A percentile compares a stretch with the other conserved stretches of the same genome.
Conservation (phyloP, 2,888 invertebrate species). For the Baccha elongata region DNA sequence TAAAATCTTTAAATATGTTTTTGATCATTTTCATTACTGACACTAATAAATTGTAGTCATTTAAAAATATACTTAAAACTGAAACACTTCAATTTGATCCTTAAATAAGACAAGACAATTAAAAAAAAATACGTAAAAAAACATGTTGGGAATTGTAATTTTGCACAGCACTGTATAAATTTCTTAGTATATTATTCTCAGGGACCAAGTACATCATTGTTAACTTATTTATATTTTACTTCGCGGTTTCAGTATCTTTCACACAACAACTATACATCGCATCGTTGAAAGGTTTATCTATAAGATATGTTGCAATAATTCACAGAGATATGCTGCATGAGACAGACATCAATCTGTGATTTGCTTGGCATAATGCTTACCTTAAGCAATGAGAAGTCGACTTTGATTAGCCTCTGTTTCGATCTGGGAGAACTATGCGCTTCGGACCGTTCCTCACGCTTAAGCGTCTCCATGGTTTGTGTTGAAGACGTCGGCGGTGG, state of each 20-base stretch:
- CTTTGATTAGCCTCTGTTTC: conserved; percentile 89
- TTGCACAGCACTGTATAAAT: too few species aligned
- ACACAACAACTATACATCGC: conserved; percentile 3
- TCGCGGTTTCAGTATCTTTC: conserved; percentile 60
- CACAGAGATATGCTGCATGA: conserved; percentile 61
- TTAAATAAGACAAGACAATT: too few species aligned
- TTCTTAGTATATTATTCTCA: too few species aligned
- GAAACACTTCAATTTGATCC: too few species aligned
- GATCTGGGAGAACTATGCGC: conserved; percentile 82
- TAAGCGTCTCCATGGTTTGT: conserved; percentile 76
- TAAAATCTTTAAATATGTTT: too few species aligned
- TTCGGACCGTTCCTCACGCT: conserved; percentile 79
- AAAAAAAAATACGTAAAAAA: too few species aligned
- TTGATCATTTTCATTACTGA: too few species aligned
- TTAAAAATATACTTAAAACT: too few species aligned
- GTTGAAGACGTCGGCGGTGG: conserved; percentile 77
- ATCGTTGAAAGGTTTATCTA: conserved; percentile 43
- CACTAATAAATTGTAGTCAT: too few species aligned
- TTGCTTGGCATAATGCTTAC: conserved; percentile 81
- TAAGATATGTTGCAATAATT: conserved; percentile 61
- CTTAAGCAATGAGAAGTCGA: conserved; percentile 90
- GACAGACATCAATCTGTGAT: conserved; percentile 17
- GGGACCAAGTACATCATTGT: conserved; percentile 13
- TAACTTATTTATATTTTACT: conserved; percentile 28
- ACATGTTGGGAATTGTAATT: too few species aligned